These are phyloP conservation scores for Clarias gariepinus DNA, from an alignment of 2,113 vertebrate genomes.

Conservation along the genomic window DNA sequence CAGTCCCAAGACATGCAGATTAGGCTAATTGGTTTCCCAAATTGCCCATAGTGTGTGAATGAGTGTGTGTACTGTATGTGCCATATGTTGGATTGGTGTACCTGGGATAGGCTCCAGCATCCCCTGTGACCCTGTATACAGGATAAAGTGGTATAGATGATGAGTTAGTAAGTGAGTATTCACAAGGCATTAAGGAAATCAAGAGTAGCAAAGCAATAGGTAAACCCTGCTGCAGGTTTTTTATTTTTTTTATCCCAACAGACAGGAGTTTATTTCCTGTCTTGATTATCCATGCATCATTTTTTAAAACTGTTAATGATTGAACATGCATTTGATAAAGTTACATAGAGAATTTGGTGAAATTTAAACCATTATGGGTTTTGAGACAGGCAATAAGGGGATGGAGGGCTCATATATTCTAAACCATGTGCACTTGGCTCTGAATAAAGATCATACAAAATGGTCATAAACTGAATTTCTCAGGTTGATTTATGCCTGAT, in stretches of 20 bases:
- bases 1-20: too few relatives aligned
- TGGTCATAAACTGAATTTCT: neutral
- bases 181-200: neutral
- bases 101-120: too few relatives aligned
- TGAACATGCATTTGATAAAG: neutral
- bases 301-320: neutral
- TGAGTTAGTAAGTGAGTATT: too few relatives aligned
- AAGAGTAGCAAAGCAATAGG: neutral
- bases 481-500: neutral
- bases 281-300: neutral
- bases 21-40: too few relatives aligned
- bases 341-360: neutral
- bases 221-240: neutral
- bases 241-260: neutral
- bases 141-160: too few relatives aligned
- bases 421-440: conserved; percentile 16
- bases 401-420: neutral
- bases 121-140: too few relatives aligned
- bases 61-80: too few relatives aligned
- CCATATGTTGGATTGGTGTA: too few relatives aligned
- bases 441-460: neutral
- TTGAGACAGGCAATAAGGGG: conserved; percentile 35
- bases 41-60: too few relatives aligned
- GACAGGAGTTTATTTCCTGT: neutral
- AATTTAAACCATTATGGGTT: neutral